Base-by-base conservation (phyloP, 2,888 invertebrate species). In the Zaprionus bogoriensis region DNA sequence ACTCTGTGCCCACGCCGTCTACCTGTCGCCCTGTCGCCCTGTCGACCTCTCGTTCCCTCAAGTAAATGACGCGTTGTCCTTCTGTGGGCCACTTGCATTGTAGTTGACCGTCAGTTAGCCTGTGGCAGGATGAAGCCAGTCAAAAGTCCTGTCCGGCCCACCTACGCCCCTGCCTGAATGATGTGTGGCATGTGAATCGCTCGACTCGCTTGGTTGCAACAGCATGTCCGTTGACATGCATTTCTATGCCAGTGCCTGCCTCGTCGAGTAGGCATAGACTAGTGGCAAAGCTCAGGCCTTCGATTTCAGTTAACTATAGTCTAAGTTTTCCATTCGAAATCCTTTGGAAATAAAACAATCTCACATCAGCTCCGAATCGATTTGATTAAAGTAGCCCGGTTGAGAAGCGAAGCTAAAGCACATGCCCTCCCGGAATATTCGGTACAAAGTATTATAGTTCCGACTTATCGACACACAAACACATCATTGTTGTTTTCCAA, bases 101-200 rank as follows among this genome's bases (percentile, higher is more conserved):
- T 51, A 53, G 59, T 57, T 52, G 55, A 25, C 51, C 63, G 74
- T 65, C 81, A 74, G 63, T 63, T 73, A 53, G 84, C 61, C 81
- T 62, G 51, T 53, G 81, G 60, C 68, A 64, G 52, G 42, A 57
- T 67, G 66, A 61, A 48, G 60, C 68, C 45, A 45, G 46, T 41
- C 60, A 60, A 52, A 39, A 44, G 14, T 36, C 9, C 32, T 36
- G 1, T 17, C 14, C 14, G 7, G 14, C 17, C 17, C 32, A 17
- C 32, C 14, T 36, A 17, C 36, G 44, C 41, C 17, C 38, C 44
- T 36, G 45, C 17, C 63, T 25, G 4, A n/a, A 10, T 51, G n/a
- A 38, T 28, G 23, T 38, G 20, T 9, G 28, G n/a, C 28, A 48
- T 30, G 51, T 71, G 67, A 77, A 59, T 59, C 67, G 46, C 51